These are phyloP conservation scores for Plotosus lineatus DNA, from an alignment of 2,113 vertebrate genomes.

Conservation along the genomic window DNA sequence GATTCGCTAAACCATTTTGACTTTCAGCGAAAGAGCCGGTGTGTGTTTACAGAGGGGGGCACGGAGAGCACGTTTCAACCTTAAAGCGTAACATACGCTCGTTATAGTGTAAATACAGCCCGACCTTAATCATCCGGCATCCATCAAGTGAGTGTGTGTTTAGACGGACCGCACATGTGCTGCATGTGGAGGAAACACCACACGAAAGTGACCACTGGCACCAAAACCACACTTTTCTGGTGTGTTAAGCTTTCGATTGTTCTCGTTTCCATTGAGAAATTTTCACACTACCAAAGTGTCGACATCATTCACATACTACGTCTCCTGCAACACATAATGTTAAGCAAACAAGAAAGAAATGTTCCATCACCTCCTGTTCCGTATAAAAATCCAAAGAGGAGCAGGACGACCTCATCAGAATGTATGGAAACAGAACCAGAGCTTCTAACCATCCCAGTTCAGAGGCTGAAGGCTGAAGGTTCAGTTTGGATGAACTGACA, in stretches of 20 bases:
- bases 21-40: slow-evolving; percentile 53
- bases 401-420: background rate
- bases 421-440: background rate
- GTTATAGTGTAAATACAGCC: slow-evolving; percentile 58
- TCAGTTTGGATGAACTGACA: too few relatives aligned
- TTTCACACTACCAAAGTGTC: background rate
- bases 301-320: background rate
- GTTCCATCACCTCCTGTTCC: background rate
- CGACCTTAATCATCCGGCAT: slow-evolving; percentile 62
- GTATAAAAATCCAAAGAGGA: background rate
- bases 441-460: background rate
- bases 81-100: slow-evolving; percentile 60
- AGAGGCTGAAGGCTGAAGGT: background rate
- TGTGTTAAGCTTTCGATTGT: background rate
- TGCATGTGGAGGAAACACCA: slow-evolving; percentile 2
- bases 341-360: background rate
- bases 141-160: slow-evolving; percentile 64
- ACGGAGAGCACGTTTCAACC: slow-evolving; percentile 67
- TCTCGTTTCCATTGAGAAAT: too few relatives aligned
- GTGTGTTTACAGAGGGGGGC: slow-evolving; percentile 64
- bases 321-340: background rate
- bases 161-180: slow-evolving; percentile 61
- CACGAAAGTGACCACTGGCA: slow-evolving; percentile 31
- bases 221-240: background rate
- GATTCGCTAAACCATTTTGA: slow-evolving; percentile 64